A percentile compares a stretch with the other conserved stretches of the same genome.
Evolutionary conservation across 2,888 invertebrate genomes (phyloP).

Genomic region (Cheilosia vernalis): DNA sequence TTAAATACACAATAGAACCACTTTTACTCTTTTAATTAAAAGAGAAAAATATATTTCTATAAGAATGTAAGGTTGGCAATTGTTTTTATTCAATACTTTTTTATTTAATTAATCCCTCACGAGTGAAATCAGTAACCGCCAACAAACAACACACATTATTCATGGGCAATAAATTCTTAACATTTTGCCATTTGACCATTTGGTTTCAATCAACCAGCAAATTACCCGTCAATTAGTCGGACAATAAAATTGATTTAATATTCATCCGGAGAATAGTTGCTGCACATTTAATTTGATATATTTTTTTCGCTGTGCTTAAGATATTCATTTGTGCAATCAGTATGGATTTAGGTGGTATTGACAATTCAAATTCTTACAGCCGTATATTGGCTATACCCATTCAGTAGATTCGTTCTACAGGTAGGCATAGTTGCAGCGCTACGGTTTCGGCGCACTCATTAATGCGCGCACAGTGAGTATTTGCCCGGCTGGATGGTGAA

Average conservation of each 20-base stretch:
- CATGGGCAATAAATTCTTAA: slow-evolving; percentile 51
- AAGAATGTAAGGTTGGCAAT: background rate
- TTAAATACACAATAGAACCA: background rate
- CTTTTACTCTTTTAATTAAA: background rate
- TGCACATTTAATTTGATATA: slow-evolving; percentile 28
- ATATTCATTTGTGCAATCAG: slow-evolving; percentile 50
- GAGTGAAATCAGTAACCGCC: background rate
- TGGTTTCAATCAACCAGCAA: slow-evolving; percentile 61
- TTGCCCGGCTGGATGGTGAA: slow-evolving; percentile 9
- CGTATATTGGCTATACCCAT: background rate
- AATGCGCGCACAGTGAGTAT: slow-evolving; percentile 40
- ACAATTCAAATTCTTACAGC: slow-evolving; percentile 47
- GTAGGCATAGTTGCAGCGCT: background rate
- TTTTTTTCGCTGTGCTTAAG: background rate
- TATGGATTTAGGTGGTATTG: slow-evolving; percentile 61
- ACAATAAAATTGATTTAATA: slow-evolving; percentile 73
- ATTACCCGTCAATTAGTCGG: slow-evolving; percentile 70
- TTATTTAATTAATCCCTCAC: slow-evolving; percentile 27
- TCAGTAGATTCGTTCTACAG: slow-evolving; percentile 48
- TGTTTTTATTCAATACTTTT: background rate
- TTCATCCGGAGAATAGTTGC: slow-evolving; percentile 45
- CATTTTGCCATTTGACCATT: slow-evolving; percentile 49
- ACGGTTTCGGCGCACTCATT: slow-evolving; percentile 53
- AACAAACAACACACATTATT: slow-evolving; percentile 33
- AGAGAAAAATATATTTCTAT: background rate